Percentiles rank a stretch among this genome's conserved stretches.
Conservation (phyloP, 2,797 vertebrate species). For the Babyrousa celebensis region DNA sequence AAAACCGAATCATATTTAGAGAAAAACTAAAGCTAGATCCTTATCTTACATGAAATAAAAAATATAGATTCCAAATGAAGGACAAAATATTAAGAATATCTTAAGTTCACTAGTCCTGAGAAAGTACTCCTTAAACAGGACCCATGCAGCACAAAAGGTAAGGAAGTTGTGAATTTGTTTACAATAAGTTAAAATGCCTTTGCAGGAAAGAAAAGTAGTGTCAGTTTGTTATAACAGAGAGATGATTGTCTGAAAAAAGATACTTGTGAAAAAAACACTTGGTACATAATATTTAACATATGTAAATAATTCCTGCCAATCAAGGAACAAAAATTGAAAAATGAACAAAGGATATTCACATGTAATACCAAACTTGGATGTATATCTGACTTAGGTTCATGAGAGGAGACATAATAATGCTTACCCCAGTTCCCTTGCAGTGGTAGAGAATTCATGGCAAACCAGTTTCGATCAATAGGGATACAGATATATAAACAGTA, state of each 20-base stretch:
- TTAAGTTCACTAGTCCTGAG: not conserved
- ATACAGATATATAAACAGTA: not conserved
- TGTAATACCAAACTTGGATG: not conserved
- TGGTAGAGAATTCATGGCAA: not conserved
- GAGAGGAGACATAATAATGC: not conserved
- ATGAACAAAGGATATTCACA: not conserved
- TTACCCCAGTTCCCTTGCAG: not conserved
- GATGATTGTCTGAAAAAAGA: not conserved
- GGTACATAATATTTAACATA: not conserved
- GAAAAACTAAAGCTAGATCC: not conserved
- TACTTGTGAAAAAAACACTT: not conserved
- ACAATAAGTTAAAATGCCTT: not conserved
- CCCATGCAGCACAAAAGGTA: not conserved
- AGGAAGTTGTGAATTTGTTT: not conserved
- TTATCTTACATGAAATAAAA: not conserved
- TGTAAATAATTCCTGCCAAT: not conserved
- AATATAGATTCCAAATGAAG: not conserved
- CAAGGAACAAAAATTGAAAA: not conserved
- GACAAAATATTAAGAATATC: not conserved
- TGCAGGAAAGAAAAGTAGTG: not conserved
- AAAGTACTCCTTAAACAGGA: not conserved
- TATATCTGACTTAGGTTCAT: not conserved
- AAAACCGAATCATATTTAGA: not conserved
- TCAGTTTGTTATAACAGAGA: not conserved
- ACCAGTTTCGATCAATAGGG: rapidly evolving